Evolutionary conservation across 1,140 invertebrate genomes (phyloP), one percentile per base, ranked within the genome.

Genomic region (Drosophila insularis): DNA sequence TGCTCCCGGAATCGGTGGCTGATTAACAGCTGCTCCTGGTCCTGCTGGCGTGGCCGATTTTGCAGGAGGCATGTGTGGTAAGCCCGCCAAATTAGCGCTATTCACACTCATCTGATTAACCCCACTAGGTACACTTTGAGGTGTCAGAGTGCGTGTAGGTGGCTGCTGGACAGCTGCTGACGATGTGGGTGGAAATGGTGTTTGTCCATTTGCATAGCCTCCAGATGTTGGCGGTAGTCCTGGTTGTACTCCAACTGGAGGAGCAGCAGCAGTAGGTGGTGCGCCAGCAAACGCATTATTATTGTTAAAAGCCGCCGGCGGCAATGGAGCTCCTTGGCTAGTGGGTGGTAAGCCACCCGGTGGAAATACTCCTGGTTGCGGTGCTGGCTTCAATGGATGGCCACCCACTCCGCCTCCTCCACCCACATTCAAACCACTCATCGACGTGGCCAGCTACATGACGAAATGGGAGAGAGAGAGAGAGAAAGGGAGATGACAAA

Each of bases 101-200:
- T 91, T 91, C n/a, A 91, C 54, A 54, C 71, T 90, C 90, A 91
- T 91, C 71, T 91, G 90, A 63, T 86, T 89, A 1, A 76, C 68
- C 14, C 87, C 78, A 40, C 84, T 73, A 14, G 84, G 55, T 21
- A 91, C 74, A 37, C 72, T 79, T 37, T 91, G 90, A 2, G 80
- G 74, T 1, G 78, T 78, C 46, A 53, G 58, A 53, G 63, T 76
- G 4, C 37, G 73, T 23, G 74, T 39, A 19, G 68, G 74, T 31
- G 46, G 43, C 53, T 21, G 54, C 37, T 50, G 32, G 17, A 8
- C 66, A 7, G 68, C 10, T 59, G 27, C 10, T 59, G 27, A 23
- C 40, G 54, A 70, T 37, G 75, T 68, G 19, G 81, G 67, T 17
- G 78, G 67, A 75, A 64, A 81, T 56, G 63, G 63, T 4, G 55